Evolutionary conservation across 2,797 vertebrate genomes (phyloP).

Genomic region (Peromyscus aztecus): DNA sequence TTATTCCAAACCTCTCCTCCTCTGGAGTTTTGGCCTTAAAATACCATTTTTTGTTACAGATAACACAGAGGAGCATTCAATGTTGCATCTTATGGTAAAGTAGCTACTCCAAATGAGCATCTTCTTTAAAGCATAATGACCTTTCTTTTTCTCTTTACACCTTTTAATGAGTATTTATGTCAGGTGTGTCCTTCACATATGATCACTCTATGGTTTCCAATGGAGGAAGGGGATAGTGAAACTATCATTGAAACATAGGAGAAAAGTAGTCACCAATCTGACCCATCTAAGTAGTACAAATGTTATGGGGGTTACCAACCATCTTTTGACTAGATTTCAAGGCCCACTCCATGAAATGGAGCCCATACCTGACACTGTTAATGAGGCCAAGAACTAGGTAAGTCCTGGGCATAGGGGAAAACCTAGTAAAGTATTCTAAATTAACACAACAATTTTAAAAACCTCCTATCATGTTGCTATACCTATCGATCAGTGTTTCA

Average conservation of each 20-base stretch:
- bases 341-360: background rate
- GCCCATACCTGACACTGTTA: background rate
- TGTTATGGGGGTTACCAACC: background rate
- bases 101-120: background rate
- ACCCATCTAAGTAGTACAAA: background rate
- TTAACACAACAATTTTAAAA: background rate
- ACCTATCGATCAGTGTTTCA: background rate
- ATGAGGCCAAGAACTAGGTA: background rate
- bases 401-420: background rate
- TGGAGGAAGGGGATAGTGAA: background rate
- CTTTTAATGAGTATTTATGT: constrained; percentile 56
- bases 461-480: background rate
- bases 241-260: background rate
- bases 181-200: constrained; percentile 60
- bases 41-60: background rate
- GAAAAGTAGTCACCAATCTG: background rate
- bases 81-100: background rate
- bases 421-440: background rate
- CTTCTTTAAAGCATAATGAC: background rate
- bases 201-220: constrained; percentile 60
- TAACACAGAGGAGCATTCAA: background rate
- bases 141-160: background rate
- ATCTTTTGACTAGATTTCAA: background rate
- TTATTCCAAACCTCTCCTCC: background rate
- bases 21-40: background rate